A percentile compares a stretch with the other conserved stretches of the same genome.
phyloP scores from a whole-genome alignment of 2,113 vertebrate species.

The Calidris pugnax region DNA sequence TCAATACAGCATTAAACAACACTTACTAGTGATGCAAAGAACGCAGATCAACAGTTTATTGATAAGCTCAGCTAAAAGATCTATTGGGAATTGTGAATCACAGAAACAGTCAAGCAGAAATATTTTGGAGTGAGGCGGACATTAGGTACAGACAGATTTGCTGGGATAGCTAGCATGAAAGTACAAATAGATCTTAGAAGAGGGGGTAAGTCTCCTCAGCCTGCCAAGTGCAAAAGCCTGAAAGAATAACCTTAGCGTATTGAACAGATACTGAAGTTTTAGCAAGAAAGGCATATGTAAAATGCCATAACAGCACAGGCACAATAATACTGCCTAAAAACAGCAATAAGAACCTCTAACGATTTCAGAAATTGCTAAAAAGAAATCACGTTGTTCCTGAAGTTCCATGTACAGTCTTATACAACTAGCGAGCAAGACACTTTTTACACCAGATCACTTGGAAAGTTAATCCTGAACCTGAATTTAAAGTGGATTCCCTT shows the following conservation, averaged over 20 bases:
- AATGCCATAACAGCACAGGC: rapidly evolving
- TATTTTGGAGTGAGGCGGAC: not conserved
- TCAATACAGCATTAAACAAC: not conserved
- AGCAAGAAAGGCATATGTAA: rapidly evolving
- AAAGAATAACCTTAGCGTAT: not conserved
- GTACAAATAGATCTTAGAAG: not conserved
- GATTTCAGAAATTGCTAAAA: not conserved
- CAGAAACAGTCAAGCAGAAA: not conserved
- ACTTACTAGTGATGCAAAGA: not conserved
- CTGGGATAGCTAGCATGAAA: not conserved
- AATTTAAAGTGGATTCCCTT: not conserved
- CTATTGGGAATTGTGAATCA: rapidly evolving
- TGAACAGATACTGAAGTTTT: not conserved
- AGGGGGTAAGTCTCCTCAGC: not conserved
- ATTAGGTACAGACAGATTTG: not conserved
- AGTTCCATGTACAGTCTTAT: not conserved
- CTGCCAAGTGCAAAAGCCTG: not conserved
- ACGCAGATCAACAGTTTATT: not conserved
- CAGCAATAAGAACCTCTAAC: not conserved
- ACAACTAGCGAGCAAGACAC: not conserved
- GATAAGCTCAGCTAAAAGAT: not conserved
- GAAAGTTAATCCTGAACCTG: not conserved
- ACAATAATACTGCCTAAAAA: not conserved
- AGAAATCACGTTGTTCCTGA: not conserved
- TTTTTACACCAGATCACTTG: not conserved